Evolutionary conservation across 1,140 invertebrate genomes (phyloP), one percentile per base, ranked within the genome.

Genomic region (Hypsibius dujardini): DNA sequence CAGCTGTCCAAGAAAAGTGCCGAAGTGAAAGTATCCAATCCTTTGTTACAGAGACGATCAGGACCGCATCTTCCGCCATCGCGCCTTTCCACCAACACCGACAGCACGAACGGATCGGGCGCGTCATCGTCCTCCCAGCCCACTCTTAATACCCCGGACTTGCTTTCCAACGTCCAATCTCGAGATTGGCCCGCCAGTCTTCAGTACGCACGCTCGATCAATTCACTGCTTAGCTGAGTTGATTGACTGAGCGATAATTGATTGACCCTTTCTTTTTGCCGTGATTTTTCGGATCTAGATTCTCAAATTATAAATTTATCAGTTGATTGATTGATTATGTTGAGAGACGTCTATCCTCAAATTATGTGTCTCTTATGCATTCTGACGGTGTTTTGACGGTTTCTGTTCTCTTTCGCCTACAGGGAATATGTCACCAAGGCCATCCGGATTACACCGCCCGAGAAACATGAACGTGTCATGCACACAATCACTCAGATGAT

Each of bases 1-100:
- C 72, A 73, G 69, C 72, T 73, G 12, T 72, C 72, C 2, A 73
- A 73, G 46, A 71, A 67, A 67, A 7, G 3, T 67, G 12, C 42
- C 71, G 70, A 71, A 72, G 15, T n/a, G 14, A 47, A 71, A 46
- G 3, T 72, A 14, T 67, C 62, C 62, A 67, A 7, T 67, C 62
- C 62, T 67, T 67, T 67, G 42, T 67, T 67, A 42, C 62, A 67
- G 62, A 67, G 42, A 67, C 7, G 7, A 7, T 42, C 42, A 56
- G n/a, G 7, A 56, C 50, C 3, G 62, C n/a, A n/a, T n/a, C n/a
- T n/a, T n/a, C n/a, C n/a, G n/a, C n/a, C n/a, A n/a, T n/a, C n/a
- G n/a, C n/a, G n/a, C n/a, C n/a, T n/a, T n/a, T n/a, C n/a, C n/a
- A n/a, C n/a, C n/a, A n/a, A n/a, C n/a, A n/a, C n/a, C n/a, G n/a